Conservation (phyloP, 2,113 vertebrate species). For the Abramis brama region DNA sequence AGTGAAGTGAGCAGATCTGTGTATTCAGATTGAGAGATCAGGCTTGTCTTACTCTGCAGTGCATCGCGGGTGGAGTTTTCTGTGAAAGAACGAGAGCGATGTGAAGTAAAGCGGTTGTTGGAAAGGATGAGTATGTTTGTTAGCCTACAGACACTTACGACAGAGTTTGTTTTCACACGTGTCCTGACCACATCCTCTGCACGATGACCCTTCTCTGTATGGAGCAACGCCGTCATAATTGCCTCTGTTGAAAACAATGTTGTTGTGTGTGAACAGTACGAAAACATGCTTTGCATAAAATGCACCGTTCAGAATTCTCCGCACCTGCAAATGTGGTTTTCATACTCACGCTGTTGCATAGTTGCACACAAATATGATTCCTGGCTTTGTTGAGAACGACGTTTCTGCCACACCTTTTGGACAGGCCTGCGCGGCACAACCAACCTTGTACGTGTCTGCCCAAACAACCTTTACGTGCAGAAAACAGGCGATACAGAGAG, state of each 20-base stretch:
- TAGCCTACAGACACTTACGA: constrained; percentile 70
- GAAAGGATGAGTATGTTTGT: background rate
- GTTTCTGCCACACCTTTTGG: constrained; percentile 49
- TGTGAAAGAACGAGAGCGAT: constrained; percentile 61
- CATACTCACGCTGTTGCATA: constrained; percentile 68
- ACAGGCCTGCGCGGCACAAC: constrained; percentile 68
- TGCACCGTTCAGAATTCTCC: too few relatives aligned
- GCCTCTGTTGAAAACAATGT: constrained; percentile 58
- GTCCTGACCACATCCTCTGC: constrained; percentile 63
- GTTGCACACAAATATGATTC: constrained; percentile 70
- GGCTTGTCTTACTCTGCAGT: constrained; percentile 68
- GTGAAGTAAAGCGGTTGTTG: accelerated
- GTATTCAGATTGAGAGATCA: background rate
- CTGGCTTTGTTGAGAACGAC: accelerated
- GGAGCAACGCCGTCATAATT: constrained; percentile 52
- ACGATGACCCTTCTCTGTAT: constrained; percentile 58
- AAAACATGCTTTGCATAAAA: background rate
- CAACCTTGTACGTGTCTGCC: constrained; percentile 69
- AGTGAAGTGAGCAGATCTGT: background rate
- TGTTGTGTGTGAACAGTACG: background rate
- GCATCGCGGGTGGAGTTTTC: constrained; percentile 70
- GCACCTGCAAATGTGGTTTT: too few relatives aligned
- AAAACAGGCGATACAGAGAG: background rate
- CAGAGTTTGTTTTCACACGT: constrained; percentile 70
- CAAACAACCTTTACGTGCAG: constrained; percentile 68